Evolutionary conservation across 2,888 invertebrate species (phyloP), one percentile per base, ranked within the genome.

Genomic region (Ctena decussata): DNA sequence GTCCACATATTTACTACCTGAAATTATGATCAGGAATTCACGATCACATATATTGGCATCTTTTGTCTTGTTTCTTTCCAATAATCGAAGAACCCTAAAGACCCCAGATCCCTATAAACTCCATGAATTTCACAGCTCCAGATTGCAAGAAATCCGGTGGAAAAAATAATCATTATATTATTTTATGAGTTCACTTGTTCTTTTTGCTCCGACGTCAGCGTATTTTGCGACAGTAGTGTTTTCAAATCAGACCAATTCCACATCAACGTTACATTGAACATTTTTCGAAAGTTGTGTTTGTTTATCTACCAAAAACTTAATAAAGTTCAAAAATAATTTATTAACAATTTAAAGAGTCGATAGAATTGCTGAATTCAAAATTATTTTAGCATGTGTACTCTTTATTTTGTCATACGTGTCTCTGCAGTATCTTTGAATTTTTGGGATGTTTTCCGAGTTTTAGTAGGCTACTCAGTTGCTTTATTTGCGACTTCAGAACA

Each of bases 101-200:
- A 65, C 65, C 65, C 65, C 35, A 32, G 65, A 65, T 65, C 21
- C 75, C 79, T 70, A 80, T 82, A 72, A 79, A 39, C 37, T 76
- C 70, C 24, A 44, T 49, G 24, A n/a, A n/a, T n/a, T n/a, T n/a
- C n/a, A n/a, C n/a, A n/a, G n/a, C n/a, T n/a, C n/a, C n/a, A n/a
- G n/a, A n/a, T n/a, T n/a, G n/a, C n/a, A n/a, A n/a, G n/a, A n/a
- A n/a, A n/a, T n/a, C n/a, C n/a, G n/a, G n/a, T n/a, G n/a, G n/a
- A n/a, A n/a, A n/a, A n/a, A n/a, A n/a, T n/a, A n/a, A n/a, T n/a
- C n/a, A n/a, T n/a, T n/a, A n/a, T n/a, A n/a, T n/a, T n/a, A n/a
- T n/a, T n/a, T n/a, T n/a, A n/a, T n/a, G n/a, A n/a, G n/a, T n/a
- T n/a, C n/a, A n/a, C n/a, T n/a, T n/a, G n/a, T n/a, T n/a, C n/a